These are phyloP conservation scores for Heterotilapia buettikoferi DNA, from an alignment of 2,113 vertebrate species.

Conservation along the genomic window DNA sequence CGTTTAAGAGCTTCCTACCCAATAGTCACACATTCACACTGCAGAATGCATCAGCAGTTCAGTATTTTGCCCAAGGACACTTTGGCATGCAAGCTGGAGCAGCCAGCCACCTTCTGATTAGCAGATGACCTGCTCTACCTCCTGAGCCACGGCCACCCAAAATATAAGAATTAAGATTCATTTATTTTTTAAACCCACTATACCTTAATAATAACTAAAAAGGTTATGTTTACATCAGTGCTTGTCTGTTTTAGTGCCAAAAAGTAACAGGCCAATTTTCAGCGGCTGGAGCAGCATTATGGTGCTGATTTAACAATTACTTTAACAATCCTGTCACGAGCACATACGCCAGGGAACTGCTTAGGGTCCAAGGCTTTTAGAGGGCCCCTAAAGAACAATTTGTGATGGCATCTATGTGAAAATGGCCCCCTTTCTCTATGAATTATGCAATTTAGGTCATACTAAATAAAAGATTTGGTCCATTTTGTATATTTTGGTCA, in stretches of 20 bases:
- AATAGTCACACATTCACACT: accelerated
- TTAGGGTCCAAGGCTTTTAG: not conserved
- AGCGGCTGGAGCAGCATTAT: not conserved
- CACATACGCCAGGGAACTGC: not conserved
- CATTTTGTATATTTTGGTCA: not conserved
- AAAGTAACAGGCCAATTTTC: not conserved
- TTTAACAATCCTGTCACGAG: not conserved
- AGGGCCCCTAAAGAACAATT: not conserved
- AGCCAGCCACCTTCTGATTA: not conserved
- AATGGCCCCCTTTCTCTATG: not conserved
- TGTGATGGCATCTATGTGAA: not conserved
- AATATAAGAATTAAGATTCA: not conserved
- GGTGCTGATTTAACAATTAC: not conserved
- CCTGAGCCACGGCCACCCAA: not conserved
- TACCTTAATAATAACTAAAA: not conserved
- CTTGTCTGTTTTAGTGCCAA: not conserved
- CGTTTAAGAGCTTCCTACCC: not conserved
- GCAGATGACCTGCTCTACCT: not conserved
- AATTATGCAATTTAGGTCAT: not conserved
- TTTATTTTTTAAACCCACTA: not conserved
- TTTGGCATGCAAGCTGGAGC: not conserved
- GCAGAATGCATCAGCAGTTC: not conserved
- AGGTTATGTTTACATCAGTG: not conserved
- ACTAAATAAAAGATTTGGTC: not conserved
- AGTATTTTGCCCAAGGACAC: not conserved